Percentiles rank a stretch among this genome's conserved stretches.
phyloP scores from a whole-genome alignment of 2,888 invertebrate genomes.

The Sturmia bella region DNA sequence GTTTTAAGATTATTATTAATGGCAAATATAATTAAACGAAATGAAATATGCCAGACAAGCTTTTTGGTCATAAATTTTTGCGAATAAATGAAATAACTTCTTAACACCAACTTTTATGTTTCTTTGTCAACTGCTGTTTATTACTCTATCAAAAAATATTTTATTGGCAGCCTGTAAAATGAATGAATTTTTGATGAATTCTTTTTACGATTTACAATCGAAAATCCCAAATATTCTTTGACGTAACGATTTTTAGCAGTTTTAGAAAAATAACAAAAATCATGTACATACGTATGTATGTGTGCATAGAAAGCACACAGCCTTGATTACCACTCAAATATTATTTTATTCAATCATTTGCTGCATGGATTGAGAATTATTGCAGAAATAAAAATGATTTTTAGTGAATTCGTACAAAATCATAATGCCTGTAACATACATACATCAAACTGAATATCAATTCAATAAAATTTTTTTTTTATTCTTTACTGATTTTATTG shows the following conservation, averaged over 20 bases:
- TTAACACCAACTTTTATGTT: conserved; percentile 7
- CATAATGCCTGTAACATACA: neutral
- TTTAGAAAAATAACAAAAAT: too few species aligned
- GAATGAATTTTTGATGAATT: conserved; percentile 39
- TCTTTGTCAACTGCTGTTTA: conserved; percentile 15
- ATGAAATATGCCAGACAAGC: neutral
- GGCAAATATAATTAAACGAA: neutral
- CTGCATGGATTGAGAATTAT: conserved; percentile 25
- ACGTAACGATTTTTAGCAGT: too few species aligned
- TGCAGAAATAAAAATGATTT: neutral
- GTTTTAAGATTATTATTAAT: neutral
- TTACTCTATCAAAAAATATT: conserved; percentile 27
- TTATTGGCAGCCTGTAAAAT: conserved; percentile 1
- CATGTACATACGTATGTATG: too few species aligned
- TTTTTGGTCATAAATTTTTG: neutral
- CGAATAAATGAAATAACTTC: neutral
- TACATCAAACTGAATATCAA: conserved; percentile 19
- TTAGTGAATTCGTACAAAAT: too few species aligned
- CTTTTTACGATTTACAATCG: conserved; percentile 19
- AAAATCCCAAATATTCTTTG: neutral
- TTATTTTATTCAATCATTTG: conserved; percentile 37
- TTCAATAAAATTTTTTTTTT: conserved; percentile 46
- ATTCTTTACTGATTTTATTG: conserved; percentile 44
- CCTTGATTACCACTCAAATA: conserved; percentile 37
- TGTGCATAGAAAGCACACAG: neutral